Base-by-base conservation (phyloP, 2,113 vertebrate species). In the Ramphastos sulfuratus region DNA sequence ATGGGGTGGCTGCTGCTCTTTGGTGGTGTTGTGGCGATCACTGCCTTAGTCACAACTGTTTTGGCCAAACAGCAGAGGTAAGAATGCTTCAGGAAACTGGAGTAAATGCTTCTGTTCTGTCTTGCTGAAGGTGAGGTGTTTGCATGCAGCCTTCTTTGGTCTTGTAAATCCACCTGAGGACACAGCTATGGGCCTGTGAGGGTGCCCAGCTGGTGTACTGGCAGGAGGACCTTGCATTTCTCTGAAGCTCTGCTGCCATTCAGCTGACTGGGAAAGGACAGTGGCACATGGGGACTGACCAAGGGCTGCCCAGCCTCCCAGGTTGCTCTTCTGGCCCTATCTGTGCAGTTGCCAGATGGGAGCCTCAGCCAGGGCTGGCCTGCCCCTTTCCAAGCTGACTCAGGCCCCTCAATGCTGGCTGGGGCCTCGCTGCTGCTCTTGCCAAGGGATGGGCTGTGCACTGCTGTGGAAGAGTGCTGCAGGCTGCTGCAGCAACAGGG, bases 31-130 rank as follows among this genome's bases (percentile, higher is more conserved):
- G 13, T 94, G 73, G 67, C 66, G 77, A 24, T 92, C 7, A 1
- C 42, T 55, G 95, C 37, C 78, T 90, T 82, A 65, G 4, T 96
- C 25, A 11, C 81, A 73, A 87, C 85, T n/a, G 86, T 96, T 81
- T 84, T 95, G 94, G 85, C 79, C 82, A 95, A 91, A 50, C 95
- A 94, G 18, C 39, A 15, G 64, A 95, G 96, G 96, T 97, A 93
- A 96, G 96, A 88, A 79, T 30, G 23, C 18, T 74, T 60, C 27
- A 28, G 33, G n/a, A 76, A 75, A 54, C 9, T 35, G 35, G 25
- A 90, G 16, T 16, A 63, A 81, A 35, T 37, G 28, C 20, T 73
- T 12, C 30, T 77, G 3, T 46, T 89, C 33, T 54, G 2, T 67
- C 27, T 69, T 71, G 15, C 30, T 75, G 31, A 82, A 84, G 82